A percentile compares a stretch with the other conserved stretches of the same genome.
These are phyloP conservation scores for Caradrina kadenii DNA, from an alignment of 2,888 invertebrate genomes.

Conservation along the genomic window DNA sequence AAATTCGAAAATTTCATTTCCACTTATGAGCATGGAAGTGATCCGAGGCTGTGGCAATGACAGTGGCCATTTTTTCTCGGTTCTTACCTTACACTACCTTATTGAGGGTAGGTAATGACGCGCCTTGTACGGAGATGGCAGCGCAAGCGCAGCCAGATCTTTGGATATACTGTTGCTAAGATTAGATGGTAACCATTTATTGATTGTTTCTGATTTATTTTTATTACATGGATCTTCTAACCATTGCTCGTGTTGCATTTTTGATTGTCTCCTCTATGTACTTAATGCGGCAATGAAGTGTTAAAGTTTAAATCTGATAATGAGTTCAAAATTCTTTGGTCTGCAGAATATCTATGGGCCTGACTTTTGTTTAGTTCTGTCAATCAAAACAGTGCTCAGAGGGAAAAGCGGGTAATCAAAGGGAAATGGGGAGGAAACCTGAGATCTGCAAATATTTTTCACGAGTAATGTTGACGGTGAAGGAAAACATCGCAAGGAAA, in stretches of 20 bases:
- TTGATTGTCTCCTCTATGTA: background rate
- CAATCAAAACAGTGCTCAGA: background rate
- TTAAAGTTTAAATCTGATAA: background rate
- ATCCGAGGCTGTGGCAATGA: conserved; percentile 79
- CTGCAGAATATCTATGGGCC: background rate
- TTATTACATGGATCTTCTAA: no score
- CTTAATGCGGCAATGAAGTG: background rate
- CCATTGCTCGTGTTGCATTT: background rate
- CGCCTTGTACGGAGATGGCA: conserved; percentile 73
- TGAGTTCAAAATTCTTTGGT: background rate
- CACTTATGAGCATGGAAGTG: conserved; percentile 63
- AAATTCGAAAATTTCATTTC: conserved; percentile 76
- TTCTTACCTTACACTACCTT: conserved; percentile 82
- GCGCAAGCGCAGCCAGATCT: conserved; percentile 38
- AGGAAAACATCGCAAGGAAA: no score
- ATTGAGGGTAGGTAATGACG: conserved; percentile 78
- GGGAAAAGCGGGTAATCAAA: background rate
- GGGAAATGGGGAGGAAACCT: background rate
- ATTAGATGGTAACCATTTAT: conserved; percentile 45
- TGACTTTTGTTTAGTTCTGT: background rate
- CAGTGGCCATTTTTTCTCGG: conserved; percentile 79
- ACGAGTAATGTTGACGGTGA: background rate
- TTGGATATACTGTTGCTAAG: conserved; percentile 37
- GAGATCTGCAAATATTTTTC: background rate
- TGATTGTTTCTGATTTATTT: conserved; percentile 14